A percentile compares a stretch with the other conserved stretches of the same genome.
Conservation (phyloP, 2,888 invertebrate species). For the Cerceris rybyensis region DNA sequence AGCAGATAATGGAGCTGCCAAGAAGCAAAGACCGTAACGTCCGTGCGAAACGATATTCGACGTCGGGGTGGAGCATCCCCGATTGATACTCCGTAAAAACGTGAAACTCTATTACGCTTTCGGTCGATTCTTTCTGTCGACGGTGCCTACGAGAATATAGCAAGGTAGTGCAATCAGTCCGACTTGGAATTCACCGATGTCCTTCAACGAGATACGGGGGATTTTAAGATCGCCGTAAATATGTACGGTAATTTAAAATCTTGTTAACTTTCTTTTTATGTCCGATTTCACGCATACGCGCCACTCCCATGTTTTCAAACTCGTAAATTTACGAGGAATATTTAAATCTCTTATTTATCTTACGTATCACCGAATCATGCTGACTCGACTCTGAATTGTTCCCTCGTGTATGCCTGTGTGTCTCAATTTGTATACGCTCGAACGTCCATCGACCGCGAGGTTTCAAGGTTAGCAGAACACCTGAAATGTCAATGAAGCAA, state of each 20-base stretch:
- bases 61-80: constrained; percentile 25
- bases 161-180: constrained; percentile 2
- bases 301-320: not conserved
- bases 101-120: constrained; percentile 37
- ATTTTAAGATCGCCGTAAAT: no score
- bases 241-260: no score
- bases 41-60: constrained; percentile 52
- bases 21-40: constrained; percentile 60
- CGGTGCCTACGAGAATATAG: not conserved
- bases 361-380: constrained; percentile 1
- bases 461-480: constrained; percentile 13
- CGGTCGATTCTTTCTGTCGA: constrained; percentile 17
- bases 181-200: not conserved
- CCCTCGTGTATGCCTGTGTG: not conserved
- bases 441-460: not conserved
- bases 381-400: not conserved
- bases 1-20: constrained; percentile 68
- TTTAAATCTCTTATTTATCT: not conserved
- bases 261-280: no score
- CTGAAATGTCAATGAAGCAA: constrained; percentile 14
- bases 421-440: not conserved
- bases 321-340: not conserved
- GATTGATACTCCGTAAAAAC: constrained; percentile 59
- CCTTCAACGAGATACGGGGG: constrained; percentile 1
- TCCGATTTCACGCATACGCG: not conserved